phyloP scores from a whole-genome alignment of 2,888 invertebrate species.

The Apodemia duryi region DNA sequence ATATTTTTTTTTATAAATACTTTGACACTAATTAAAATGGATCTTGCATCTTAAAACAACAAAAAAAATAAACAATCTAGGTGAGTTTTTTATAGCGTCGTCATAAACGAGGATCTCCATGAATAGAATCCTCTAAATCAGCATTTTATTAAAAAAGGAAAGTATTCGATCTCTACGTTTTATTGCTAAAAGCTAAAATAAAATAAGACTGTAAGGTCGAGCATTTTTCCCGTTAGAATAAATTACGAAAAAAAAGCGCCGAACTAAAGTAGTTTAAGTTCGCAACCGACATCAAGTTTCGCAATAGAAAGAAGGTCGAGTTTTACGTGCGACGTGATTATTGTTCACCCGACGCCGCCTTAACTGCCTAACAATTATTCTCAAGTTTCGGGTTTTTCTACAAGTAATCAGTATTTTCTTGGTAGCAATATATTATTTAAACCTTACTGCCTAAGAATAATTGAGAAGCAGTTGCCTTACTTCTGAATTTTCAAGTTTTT shows the following conservation, averaged over 20 bases:
- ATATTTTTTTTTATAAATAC: no score
- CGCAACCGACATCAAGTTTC: slow-evolving; percentile 7
- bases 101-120: not conserved
- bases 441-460: not conserved
- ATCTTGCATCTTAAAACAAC: no score
- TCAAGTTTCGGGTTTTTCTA: not conserved
- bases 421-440: not conserved
- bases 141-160: not conserved
- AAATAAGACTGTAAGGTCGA: slow-evolving; percentile 11
- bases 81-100: no score
- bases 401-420: not conserved
- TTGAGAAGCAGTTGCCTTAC: not conserved
- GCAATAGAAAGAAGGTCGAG: slow-evolving; percentile 1
- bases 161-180: not conserved
- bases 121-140: not conserved
- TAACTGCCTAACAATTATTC: not conserved
- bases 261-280: slow-evolving; percentile 14
- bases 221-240: slow-evolving; percentile 5
- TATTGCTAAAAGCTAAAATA: not conserved
- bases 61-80: no score
- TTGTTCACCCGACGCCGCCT: slow-evolving; percentile 4
- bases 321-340: slow-evolving; percentile 5
- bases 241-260: slow-evolving; percentile 7
- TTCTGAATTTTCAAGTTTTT: no score
- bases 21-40: no score